These are phyloP conservation scores for Paramormyrops kingsleyae DNA, from an alignment of 2,113 vertebrate genomes.

Conservation along the genomic window DNA sequence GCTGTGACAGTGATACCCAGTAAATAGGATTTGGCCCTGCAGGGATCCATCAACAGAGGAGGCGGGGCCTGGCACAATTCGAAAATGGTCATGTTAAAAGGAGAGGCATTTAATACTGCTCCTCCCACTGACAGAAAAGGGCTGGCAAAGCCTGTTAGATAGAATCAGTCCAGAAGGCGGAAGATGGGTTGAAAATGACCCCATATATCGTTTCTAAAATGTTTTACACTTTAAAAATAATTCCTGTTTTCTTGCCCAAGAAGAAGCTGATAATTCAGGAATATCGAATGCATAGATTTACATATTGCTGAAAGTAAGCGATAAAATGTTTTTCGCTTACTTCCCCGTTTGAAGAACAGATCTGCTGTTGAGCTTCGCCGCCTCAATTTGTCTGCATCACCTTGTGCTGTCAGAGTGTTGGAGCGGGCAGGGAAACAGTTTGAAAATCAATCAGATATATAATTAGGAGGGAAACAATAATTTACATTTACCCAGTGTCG, in stretches of 20 bases:
- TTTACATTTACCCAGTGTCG: background rate
- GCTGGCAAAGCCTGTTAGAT: background rate
- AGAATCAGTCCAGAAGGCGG: background rate
- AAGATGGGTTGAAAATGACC: background rate
- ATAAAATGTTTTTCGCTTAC: constrained; percentile 15
- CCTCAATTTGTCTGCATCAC: background rate
- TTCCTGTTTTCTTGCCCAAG: background rate
- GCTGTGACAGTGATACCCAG: constrained; percentile 28
- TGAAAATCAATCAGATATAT: constrained; percentile 23
- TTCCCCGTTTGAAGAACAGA: background rate
- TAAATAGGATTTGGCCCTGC: constrained; percentile 38
- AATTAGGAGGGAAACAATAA: constrained; percentile 13
- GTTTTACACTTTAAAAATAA: background rate
- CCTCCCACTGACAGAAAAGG: background rate
- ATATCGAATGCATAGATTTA: background rate
- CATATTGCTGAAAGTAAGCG: constrained; percentile 14
- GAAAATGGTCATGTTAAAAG: constrained; percentile 24
- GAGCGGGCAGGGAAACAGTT: background rate
- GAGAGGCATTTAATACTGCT: background rate
- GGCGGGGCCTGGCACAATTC: constrained; percentile 6
- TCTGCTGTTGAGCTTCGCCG: background rate
- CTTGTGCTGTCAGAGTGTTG: background rate
- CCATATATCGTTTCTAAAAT: background rate
- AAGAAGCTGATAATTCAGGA: background rate
- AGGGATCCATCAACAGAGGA: constrained; percentile 24